Evolutionary conservation across 2,888 invertebrate genomes (phyloP), one percentile per base, ranked within the genome.

Genomic region (Sthenelais limicola): DNA sequence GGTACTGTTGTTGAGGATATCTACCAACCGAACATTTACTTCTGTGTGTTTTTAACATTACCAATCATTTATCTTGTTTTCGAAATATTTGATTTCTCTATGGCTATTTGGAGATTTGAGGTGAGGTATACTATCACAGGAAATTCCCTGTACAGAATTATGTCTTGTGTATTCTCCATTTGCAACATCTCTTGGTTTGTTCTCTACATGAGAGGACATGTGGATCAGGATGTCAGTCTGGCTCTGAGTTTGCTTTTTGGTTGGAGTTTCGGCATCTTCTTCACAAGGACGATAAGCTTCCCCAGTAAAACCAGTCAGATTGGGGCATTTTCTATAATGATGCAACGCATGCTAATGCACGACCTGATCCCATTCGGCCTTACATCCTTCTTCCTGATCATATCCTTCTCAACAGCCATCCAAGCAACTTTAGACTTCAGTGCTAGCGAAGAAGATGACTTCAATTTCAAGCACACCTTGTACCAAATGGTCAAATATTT

Each of bases 321-420:
- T 62, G 62, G 62, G 1, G 38, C 38, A 3, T 62, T 62, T 43
- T 62, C 62, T 1, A 62, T 62, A 15, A 62, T 62, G 62, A 43
- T 35, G 12, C 62, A 62, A n/a, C 7, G 35, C 9, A 62, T 62
- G 62, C 35, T 62, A 21, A 38, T 62, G 21, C 38, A 62, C 26
- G 38, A 62, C 38, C 24, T 62, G 62, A 12, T 24, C 24, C 62
- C 62, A 21, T 62, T 62, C 15, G 9, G 35, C 15, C 3, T 62
- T 12, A 62, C 43, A 2, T 62, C 62, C 15, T 12, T n/a, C n/a
- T 62, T 62, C 24, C 18, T 62, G 15, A 7, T 3, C 12, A 3
- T 62, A 4, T 35, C 35, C 1, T 62, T 62, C 21, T 62, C 62
- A 4, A 21, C 62, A n/a, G 35, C 62, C 7, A 38, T 62, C 24